Percentiles rank a stretch among this genome's conserved stretches.
Evolutionary conservation across 2,888 invertebrate genomes (phyloP).

Genomic region (Phymatocera aterrima): DNA sequence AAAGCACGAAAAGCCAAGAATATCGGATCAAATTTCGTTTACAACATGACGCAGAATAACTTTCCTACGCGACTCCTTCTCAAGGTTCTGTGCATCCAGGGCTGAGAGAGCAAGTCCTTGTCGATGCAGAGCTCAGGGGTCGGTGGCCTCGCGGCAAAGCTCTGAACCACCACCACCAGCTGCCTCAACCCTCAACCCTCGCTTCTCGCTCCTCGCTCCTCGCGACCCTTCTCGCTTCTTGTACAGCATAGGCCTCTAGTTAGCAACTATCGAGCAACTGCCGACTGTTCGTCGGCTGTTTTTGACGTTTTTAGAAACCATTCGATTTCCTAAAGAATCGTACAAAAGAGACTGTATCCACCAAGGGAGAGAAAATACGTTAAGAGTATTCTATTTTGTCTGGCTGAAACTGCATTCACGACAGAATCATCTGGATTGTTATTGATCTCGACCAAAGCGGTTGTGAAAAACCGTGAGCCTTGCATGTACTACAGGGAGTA

Average conservation of each 20-base stretch:
- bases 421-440: no score
- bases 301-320: slow-evolving; percentile 41
- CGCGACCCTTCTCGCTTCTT: background rate
- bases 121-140: slow-evolving; percentile 33
- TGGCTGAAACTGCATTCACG: no score
- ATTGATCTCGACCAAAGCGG: no score
- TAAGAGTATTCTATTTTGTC: background rate
- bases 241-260: background rate
- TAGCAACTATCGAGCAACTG: slow-evolving; percentile 15
- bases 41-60: background rate
- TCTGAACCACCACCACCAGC: slow-evolving; percentile 1
- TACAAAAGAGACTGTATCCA: background rate
- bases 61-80: background rate
- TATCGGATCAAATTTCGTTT: background rate
- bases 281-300: slow-evolving; percentile 36
- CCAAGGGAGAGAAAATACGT: background rate
- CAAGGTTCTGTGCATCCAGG: slow-evolving; percentile 21
- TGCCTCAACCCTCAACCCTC: background rate
- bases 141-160: slow-evolving; percentile 29
- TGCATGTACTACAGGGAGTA: no score
- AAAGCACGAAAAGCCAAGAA: background rate
- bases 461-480: no score
- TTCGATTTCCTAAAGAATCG: slow-evolving; percentile 23
- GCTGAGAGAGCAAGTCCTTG: slow-evolving; percentile 29
- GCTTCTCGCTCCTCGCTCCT: background rate